Evolutionary conservation across 2,797 vertebrate genomes (phyloP).

Genomic region (Psittacula derbiana): DNA sequence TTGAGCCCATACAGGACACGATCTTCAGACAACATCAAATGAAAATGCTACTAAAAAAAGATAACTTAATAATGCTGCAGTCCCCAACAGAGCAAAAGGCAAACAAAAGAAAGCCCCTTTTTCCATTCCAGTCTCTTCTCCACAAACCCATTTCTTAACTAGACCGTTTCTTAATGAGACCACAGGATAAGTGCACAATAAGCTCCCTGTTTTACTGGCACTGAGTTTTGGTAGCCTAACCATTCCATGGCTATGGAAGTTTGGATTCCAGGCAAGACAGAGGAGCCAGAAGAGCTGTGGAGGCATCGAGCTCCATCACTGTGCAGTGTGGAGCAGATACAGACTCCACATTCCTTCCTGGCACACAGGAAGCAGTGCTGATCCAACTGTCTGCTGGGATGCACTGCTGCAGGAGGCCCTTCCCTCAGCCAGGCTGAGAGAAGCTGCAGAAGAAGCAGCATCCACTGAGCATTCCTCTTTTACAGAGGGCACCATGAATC

Average conservation of each 20-base stretch:
- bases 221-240: not conserved
- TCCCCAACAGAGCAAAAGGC: not conserved
- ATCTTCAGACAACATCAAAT: not conserved
- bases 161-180: not conserved
- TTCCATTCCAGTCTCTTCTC: not conserved
- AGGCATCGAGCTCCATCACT: not conserved
- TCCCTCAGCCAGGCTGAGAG: not conserved
- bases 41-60: not conserved
- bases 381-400: not conserved
- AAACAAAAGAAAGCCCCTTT: not conserved
- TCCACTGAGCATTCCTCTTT: not conserved
- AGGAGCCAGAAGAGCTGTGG: not conserved
- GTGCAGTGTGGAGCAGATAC: not conserved
- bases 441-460: not conserved
- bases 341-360: not conserved
- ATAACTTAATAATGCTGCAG: not conserved
- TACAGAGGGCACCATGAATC: not conserved
- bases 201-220: not conserved
- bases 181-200: not conserved
- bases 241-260: not conserved
- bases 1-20: not conserved
- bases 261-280: conserved; percentile 17
- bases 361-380: not conserved
- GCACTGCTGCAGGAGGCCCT: not conserved
- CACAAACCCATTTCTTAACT: not conserved